Conservation (phyloP, 2,888 invertebrate genomes). For the Agonum fuliginosum region DNA sequence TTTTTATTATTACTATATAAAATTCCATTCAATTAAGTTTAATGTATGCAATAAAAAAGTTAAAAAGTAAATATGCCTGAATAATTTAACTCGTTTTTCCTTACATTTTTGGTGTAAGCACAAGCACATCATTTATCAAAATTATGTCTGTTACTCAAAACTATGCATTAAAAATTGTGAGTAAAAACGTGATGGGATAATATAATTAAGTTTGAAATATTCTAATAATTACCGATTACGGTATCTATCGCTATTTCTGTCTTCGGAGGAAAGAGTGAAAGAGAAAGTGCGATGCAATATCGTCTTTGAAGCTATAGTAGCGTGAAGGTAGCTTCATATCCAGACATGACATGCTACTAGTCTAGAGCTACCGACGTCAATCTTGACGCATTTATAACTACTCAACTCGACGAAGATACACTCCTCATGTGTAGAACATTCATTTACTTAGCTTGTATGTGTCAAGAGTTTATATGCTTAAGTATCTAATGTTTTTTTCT, state of each 20-base stretch:
- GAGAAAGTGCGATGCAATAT: slow-evolving; percentile 36
- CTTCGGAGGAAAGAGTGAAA: background rate
- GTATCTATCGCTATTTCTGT: slow-evolving; percentile 32
- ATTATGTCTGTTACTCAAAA: slow-evolving; percentile 38
- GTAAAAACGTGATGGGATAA: slow-evolving; percentile 36
- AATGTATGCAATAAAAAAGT: too few species aligned
- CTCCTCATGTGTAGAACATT: slow-evolving; percentile 18
- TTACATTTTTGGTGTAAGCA: background rate
- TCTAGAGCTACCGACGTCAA: slow-evolving; percentile 38
- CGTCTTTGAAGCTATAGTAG: slow-evolving; percentile 18
- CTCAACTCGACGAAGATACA: background rate
- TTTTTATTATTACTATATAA: too few species aligned
- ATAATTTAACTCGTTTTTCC: too few species aligned
- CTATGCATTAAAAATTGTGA: slow-evolving; percentile 25
- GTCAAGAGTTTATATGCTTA: slow-evolving; percentile 16
- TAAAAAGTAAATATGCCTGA: too few species aligned
- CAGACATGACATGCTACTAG: slow-evolving; percentile 38
- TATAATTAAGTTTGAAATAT: slow-evolving; percentile 46
- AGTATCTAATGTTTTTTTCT: background rate
- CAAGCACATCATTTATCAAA: slow-evolving; percentile 39
- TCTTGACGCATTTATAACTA: slow-evolving; percentile 36
- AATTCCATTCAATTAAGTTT: too few species aligned
- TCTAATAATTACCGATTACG: slow-evolving; percentile 27
- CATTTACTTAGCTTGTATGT: slow-evolving; percentile 26
- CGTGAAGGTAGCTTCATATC: slow-evolving; percentile 38